Percentiles rank a stretch among this genome's conserved stretches.
Conservation (phyloP, 2,888 invertebrate genomes). For the Drosophila monieri region DNA sequence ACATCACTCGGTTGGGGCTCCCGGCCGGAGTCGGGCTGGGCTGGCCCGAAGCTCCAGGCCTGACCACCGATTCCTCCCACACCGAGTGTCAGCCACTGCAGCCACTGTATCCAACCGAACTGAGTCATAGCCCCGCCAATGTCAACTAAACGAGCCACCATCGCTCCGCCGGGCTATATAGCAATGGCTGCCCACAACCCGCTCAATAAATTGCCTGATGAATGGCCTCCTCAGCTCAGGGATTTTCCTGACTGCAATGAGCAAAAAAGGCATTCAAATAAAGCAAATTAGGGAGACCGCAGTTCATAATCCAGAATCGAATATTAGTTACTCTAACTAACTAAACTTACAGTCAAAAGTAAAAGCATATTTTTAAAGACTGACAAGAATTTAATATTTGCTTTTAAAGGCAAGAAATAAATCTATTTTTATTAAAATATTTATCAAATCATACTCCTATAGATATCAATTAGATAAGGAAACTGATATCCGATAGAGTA, state of each 20-base stretch:
- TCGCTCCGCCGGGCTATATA: slow-evolving; percentile 60
- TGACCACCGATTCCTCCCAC: background rate
- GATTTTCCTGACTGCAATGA: slow-evolving; percentile 57
- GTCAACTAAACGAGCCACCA: slow-evolving; percentile 55
- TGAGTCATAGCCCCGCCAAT: slow-evolving; percentile 51
- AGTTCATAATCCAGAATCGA: slow-evolving; percentile 1
- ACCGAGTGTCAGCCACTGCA: slow-evolving; percentile 15
- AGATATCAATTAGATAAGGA: background rate
- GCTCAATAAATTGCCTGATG: slow-evolving; percentile 53
- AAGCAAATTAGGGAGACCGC: slow-evolving; percentile 17
- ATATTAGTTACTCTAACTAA: background rate
- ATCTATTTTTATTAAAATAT: background rate
- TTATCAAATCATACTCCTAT: background rate
- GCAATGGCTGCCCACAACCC: slow-evolving; percentile 36
- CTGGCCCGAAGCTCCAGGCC: slow-evolving; percentile 59
- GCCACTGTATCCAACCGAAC: slow-evolving; percentile 40
- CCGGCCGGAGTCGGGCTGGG: slow-evolving; percentile 18
- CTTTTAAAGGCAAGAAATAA: background rate
- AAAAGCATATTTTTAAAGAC: no score
- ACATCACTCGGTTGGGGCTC: slow-evolving; percentile 56
- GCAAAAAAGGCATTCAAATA: slow-evolving; percentile 37
- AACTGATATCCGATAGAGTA: background rate
- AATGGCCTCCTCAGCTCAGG: slow-evolving; percentile 61
- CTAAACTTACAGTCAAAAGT: background rate
- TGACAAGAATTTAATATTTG: background rate